phyloP scores from a whole-genome alignment of 1,140 invertebrate species.

The Orchestia grillus region DNA sequence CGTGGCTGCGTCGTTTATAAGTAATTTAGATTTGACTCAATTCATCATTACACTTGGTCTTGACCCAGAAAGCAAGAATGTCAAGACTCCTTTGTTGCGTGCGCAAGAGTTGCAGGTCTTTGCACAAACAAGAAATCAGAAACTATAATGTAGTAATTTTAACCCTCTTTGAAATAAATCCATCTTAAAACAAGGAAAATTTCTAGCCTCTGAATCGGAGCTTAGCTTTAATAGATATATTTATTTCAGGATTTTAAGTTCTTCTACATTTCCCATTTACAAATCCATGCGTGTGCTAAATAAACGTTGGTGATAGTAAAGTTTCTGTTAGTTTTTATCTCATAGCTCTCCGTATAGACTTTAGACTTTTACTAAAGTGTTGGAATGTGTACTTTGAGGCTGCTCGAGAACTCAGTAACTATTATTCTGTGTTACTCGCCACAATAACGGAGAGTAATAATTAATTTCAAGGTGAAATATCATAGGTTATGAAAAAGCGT shows the following conservation, averaged over 20 bases:
- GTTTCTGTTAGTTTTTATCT: neutral
- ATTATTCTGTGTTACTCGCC: neutral
- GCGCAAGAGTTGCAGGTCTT: neutral
- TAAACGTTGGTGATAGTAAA: neutral
- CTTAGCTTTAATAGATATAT: too few relatives aligned
- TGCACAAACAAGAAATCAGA: neutral
- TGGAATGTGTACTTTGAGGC: neutral
- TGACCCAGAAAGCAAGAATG: neutral
- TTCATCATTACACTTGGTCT: neutral
- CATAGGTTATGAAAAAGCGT: too few relatives aligned
- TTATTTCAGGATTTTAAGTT: too few relatives aligned
- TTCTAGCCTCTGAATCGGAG: too few relatives aligned
- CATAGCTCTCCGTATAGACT: neutral
- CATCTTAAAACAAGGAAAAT: too few relatives aligned
- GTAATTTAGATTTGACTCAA: neutral
- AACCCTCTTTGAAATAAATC: neutral
- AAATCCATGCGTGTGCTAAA: neutral
- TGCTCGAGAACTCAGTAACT: neutral
- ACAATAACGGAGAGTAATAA: too few relatives aligned
- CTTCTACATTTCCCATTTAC: too few relatives aligned
- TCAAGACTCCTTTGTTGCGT: neutral
- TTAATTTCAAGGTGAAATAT: too few relatives aligned
- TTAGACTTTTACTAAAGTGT: neutral
- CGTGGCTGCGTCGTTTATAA: neutral
- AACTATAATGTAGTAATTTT: neutral